Conservation (phyloP, 2,888 invertebrate genomes). For the Ctena decussata region DNA sequence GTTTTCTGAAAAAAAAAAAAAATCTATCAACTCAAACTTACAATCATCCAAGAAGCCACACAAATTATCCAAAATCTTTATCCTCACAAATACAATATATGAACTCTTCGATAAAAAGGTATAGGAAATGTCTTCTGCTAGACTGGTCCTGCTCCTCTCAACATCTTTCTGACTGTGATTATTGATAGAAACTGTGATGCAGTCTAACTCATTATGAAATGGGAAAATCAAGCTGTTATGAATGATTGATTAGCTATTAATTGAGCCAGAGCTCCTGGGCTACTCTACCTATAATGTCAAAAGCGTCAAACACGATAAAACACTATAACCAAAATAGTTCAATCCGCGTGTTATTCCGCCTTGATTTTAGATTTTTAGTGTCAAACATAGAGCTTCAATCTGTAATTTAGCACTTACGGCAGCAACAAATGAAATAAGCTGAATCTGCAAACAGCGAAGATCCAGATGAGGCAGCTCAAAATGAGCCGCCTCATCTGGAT, state of each 20-base stretch:
- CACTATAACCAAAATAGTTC: slow-evolving; percentile 1
- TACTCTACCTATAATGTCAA: not conserved
- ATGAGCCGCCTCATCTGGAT: too few species aligned
- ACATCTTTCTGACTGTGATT: slow-evolving; percentile 4
- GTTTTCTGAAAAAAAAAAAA: too few species aligned
- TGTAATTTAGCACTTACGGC: too few species aligned
- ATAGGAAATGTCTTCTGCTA: slow-evolving; percentile 12
- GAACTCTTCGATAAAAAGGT: not conserved
- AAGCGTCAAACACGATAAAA: slow-evolving; percentile 2
- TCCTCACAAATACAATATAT: not conserved
- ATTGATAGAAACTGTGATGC: slow-evolving; percentile 12
- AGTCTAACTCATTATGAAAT: slow-evolving; percentile 47
- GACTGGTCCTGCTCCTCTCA: not conserved
- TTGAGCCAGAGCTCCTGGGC: slow-evolving; percentile 25
- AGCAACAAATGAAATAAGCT: too few species aligned
- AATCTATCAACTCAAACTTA: too few species aligned
- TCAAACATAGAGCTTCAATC: too few species aligned
- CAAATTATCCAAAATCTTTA: slow-evolving; percentile 12
- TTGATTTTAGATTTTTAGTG: too few species aligned
- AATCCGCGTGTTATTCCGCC: too few species aligned
- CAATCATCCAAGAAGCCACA: too few species aligned
- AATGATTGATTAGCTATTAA: slow-evolving; percentile 49
- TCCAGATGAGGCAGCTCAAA: too few species aligned
- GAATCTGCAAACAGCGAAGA: too few species aligned
- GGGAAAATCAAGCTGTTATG: slow-evolving; percentile 32